Conservation (phyloP, 2,113 vertebrate genomes). For the Antigone vipio region DNA sequence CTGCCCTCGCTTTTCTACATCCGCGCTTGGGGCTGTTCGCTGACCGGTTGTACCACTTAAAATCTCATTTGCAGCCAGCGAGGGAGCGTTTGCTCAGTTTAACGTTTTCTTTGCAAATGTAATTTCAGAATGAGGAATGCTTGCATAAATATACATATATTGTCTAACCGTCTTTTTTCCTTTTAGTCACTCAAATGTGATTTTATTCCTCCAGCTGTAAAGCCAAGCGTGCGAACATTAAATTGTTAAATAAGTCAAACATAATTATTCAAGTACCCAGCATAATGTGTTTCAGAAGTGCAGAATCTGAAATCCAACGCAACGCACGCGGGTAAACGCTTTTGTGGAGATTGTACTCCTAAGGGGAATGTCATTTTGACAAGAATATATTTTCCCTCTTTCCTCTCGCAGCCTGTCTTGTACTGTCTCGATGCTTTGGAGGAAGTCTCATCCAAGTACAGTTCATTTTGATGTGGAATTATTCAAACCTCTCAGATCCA, state of each 20-base stretch:
- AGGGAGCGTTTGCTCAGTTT: not conserved
- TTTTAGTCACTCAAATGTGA: not conserved
- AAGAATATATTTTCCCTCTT: not conserved
- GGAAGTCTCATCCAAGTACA: not conserved
- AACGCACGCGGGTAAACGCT: not conserved
- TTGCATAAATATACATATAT: not conserved
- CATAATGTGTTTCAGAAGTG: not conserved
- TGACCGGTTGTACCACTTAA: not conserved
- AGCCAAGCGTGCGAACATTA: not conserved
- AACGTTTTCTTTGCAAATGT: rapidly evolving
- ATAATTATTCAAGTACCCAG: not conserved
- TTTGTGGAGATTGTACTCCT: not conserved
- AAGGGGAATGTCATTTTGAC: constrained; percentile 31
- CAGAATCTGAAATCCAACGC: not conserved
- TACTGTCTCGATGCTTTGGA: not conserved
- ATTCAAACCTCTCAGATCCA: constrained; percentile 11
- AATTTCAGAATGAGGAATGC: not conserved
- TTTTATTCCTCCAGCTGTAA: constrained; percentile 22
- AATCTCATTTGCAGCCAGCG: not conserved
- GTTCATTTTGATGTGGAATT: constrained; percentile 45
- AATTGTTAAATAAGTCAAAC: constrained; percentile 44
- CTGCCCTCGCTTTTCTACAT: not conserved
- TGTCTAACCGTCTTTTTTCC: not conserved
- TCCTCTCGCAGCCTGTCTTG: not conserved
- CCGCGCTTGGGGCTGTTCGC: rapidly evolving